Conservation (phyloP, 2,888 invertebrate species). For the Mycalesis mineus region DNA sequence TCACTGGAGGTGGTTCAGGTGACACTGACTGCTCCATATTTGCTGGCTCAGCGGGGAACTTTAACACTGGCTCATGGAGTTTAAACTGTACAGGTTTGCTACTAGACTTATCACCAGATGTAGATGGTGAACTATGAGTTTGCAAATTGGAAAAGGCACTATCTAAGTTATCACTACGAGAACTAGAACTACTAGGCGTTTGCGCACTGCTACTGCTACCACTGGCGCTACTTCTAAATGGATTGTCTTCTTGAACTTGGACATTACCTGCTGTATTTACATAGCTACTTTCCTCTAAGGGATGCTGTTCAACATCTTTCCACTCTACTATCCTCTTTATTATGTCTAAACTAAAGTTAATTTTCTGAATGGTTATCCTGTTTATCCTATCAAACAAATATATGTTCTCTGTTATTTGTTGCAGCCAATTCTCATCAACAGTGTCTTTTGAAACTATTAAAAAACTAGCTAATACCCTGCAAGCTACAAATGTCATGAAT, state of each 20-base stretch:
- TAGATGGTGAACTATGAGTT: conserved; percentile 60
- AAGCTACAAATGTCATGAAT: conserved; percentile 88
- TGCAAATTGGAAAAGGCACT: conserved; percentile 71
- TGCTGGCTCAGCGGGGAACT: conserved; percentile 48
- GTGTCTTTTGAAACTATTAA: conserved; percentile 90
- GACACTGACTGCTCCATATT: conserved; percentile 51
- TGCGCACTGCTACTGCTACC: conserved; percentile 43
- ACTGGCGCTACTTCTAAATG: conserved; percentile 60
- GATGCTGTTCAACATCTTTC: conserved; percentile 90
- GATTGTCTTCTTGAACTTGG: conserved; percentile 68
- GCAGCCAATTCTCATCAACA: conserved; percentile 88
- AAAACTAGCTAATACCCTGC: conserved; percentile 88
- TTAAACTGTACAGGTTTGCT: conserved; percentile 51
- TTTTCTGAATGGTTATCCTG: conserved; percentile 83
- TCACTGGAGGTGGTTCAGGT: conserved; percentile 53
- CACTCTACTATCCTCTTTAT: conserved; percentile 92
- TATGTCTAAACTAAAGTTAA: conserved; percentile 90
- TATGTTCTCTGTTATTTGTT: conserved; percentile 85
- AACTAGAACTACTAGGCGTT: conserved; percentile 44
- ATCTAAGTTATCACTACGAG: conserved; percentile 57
- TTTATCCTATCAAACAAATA: conserved; percentile 82
- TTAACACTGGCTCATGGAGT: conserved; percentile 65
- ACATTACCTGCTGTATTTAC: conserved; percentile 55
- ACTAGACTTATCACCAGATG: conserved; percentile 42
- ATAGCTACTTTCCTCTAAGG: conserved; percentile 83